A percentile compares a stretch with the other conserved stretches of the same genome.
These are phyloP conservation scores for Cuculus canorus DNA, from an alignment of 2,797 vertebrate species.

Conservation along the genomic window DNA sequence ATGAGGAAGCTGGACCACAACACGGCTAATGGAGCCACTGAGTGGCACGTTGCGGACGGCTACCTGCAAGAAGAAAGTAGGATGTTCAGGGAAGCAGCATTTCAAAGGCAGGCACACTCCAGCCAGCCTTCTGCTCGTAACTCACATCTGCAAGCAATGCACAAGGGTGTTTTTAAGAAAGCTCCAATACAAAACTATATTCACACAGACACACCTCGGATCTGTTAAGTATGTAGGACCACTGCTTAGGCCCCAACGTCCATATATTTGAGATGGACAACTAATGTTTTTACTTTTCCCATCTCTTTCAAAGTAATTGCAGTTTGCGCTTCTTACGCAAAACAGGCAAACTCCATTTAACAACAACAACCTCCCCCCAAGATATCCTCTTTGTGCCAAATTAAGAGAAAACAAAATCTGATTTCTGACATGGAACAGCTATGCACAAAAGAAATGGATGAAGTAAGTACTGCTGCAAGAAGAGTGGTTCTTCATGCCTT, in stretches of 20 bases:
- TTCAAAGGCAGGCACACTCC: background rate
- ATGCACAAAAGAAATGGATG: background rate
- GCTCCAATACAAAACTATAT: background rate
- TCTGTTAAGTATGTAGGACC: background rate
- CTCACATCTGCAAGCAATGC: background rate
- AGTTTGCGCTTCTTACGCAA: background rate
- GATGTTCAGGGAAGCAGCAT: background rate
- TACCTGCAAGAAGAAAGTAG: slow-evolving; percentile 75
- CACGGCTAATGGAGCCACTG: slow-evolving; percentile 89
- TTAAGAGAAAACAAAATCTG: background rate
- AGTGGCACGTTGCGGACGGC: slow-evolving; percentile 82
- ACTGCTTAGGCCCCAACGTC: background rate
- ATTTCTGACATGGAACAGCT: background rate
- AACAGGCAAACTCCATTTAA: background rate
- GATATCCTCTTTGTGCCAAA: background rate
- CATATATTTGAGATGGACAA: background rate
- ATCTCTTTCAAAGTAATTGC: background rate
- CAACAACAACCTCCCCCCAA: background rate
- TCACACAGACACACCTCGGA: background rate
- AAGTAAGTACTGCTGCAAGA: background rate
- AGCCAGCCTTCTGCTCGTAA: background rate
- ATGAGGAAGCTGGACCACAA: slow-evolving; percentile 93
- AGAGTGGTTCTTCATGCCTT: background rate
- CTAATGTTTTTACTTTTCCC: background rate
- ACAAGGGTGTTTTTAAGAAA: background rate